Evolutionary conservation across 2,797 vertebrate genomes (phyloP), one percentile per base, ranked within the genome.

Genomic region (Coregonus suidteri): DNA sequence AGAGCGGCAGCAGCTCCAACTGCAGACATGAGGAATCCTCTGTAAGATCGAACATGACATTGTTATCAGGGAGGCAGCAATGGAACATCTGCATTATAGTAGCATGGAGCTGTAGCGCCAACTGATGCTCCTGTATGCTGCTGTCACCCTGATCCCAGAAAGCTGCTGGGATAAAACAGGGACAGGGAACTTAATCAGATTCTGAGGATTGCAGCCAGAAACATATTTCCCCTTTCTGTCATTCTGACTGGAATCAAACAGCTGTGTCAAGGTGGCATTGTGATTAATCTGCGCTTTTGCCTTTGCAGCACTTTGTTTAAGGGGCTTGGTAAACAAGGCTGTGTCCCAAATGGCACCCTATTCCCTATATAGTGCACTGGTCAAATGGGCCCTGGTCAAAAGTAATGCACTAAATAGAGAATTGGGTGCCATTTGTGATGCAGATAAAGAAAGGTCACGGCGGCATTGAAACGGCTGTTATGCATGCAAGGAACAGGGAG

Each of bases 271-370:
- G 74, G 71, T 41, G 52, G 75, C 53, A 31, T 78, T 77, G 77
- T 80, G 85, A 90, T 91, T 87, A 85, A 89, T 86, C 85, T 85
- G 83, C 79, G 75, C 79, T 82, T 84, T 82, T 73, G 72, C 77
- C 62, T 82, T 81, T 84, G 81, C 52, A 53, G 65, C 77, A 78
- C 73, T 78, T 76, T 53, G 77, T 80, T 56, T 69, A 64, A 0
- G 2, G 54, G 30, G 52, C 20, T 30, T 0, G 1, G 53, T 75
- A 75, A 79, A 80, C 77, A 77, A 20, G n/a, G 2, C 2, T 59
- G 6, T n/a, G 18, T 20, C 56, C 56, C 6, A 3, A 59, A 59
- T 59, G 6, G 7, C 56, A 59, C 56, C 56, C 56, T 59, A 59
- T 59, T 59, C n/a, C n/a, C n/a, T 59, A 20, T n/a, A n/a, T 59